A percentile compares a stretch with the other conserved stretches of the same genome.
Conservation (phyloP, 2,888 invertebrate genomes). For the Tetrapedia diversipes region DNA sequence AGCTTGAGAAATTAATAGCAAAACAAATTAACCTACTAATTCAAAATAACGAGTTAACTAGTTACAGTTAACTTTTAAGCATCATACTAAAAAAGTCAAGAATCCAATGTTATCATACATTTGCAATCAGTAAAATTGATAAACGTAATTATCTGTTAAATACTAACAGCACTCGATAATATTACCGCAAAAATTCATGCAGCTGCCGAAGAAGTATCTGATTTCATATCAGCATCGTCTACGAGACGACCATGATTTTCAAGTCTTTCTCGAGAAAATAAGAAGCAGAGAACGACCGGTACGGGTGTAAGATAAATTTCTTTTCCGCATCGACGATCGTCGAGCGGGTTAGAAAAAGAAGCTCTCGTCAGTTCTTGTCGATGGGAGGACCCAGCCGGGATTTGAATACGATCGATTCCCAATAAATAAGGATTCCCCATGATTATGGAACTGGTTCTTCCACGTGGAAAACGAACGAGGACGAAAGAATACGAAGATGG, state of each 20-base stretch:
- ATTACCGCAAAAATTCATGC: background rate
- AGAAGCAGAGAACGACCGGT: constrained; percentile 18
- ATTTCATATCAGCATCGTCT: constrained; percentile 1
- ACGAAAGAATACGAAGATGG: constrained; percentile 58
- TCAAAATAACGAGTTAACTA: too few relatives aligned
- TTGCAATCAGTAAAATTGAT: too few relatives aligned
- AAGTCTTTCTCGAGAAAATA: constrained; percentile 13
- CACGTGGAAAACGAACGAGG: constrained; percentile 63
- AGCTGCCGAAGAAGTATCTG: background rate
- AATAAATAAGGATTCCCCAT: constrained; percentile 79
- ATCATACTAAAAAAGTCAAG: too few relatives aligned
- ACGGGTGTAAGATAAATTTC: constrained; percentile 57
- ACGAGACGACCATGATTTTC: constrained; percentile 20
- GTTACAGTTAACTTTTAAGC: too few relatives aligned
- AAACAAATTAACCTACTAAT: too few relatives aligned
- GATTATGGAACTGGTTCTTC: constrained; percentile 73
- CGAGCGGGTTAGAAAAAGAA: constrained; percentile 50
- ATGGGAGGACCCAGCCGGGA: constrained; percentile 58
- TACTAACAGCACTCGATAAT: background rate
- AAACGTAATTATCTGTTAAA: background rate
- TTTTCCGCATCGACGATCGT: constrained; percentile 55
- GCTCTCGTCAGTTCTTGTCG: constrained; percentile 53
- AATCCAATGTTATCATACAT: too few relatives aligned
- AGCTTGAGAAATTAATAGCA: too few relatives aligned
- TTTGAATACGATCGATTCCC: constrained; percentile 79